phyloP scores from a whole-genome alignment of 1,140 invertebrate species.

The Caenorhabditis brenneri region DNA sequence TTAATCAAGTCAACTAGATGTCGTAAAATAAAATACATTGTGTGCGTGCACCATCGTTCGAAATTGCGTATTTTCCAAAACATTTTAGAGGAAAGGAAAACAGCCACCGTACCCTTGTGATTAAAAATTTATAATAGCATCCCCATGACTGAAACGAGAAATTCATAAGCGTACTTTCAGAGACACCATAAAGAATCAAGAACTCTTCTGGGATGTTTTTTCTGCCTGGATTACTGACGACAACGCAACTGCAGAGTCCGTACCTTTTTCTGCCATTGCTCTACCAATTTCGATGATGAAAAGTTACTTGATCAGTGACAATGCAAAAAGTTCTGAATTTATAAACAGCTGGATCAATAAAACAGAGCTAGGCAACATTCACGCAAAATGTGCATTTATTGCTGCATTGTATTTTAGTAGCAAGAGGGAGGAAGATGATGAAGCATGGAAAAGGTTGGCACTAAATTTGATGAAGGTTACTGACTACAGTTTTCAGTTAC shows the following conservation, averaged over 20 bases:
- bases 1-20: no score
- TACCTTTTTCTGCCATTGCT: background rate
- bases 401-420: background rate
- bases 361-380: background rate
- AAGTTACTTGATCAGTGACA: background rate
- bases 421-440: no score
- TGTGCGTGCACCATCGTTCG: no score
- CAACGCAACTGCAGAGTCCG: background rate
- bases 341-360: background rate
- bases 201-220: background rate
- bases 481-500: background rate
- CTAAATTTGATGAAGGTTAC: background rate
- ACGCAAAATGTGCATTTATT: background rate
- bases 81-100: no score
- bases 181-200: background rate
- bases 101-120: no score
- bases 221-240: background rate
- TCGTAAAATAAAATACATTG: no score
- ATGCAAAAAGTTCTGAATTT: background rate
- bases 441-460: background rate
- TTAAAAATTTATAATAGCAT: background rate
- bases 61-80: no score
- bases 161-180: background rate
- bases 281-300: background rate
- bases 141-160: background rate